Conservation (phyloP, 2,113 vertebrate genomes). For the Alethe diademata region DNA sequence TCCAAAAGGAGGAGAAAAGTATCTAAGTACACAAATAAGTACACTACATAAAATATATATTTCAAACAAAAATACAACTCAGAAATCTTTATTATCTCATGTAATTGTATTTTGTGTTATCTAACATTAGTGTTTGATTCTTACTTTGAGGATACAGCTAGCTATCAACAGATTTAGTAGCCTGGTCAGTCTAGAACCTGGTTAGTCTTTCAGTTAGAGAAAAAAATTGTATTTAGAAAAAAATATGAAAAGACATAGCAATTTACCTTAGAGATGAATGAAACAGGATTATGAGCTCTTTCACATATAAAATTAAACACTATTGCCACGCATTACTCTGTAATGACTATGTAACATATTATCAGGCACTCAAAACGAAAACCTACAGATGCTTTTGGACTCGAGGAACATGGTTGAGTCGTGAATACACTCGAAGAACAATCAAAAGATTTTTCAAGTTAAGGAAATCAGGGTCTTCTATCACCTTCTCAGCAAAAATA, state of each 20-base stretch:
- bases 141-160: background rate
- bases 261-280: background rate
- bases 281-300: background rate
- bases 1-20: slow-evolving; percentile 28
- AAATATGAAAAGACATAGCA: background rate
- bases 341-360: background rate
- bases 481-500: slow-evolving; percentile 75
- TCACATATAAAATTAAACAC: background rate
- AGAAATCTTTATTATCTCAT: background rate
- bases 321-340: background rate
- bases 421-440: slow-evolving; percentile 80
- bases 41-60: background rate
- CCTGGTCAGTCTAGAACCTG: background rate
- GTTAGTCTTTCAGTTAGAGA: background rate
- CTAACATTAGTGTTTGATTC: background rate
- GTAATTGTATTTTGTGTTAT: background rate
- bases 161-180: background rate
- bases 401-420: slow-evolving; percentile 77
- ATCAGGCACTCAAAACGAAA: background rate
- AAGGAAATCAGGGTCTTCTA: slow-evolving; percentile 70
- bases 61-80: background rate
- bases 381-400: slow-evolving; percentile 76
- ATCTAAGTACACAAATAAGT: background rate
- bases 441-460: slow-evolving; percentile 70
- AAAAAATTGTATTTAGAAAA: background rate